Percentiles rank a stretch among this genome's conserved stretches.
Conservation (phyloP, 2,888 invertebrate genomes). For the Onchidella celtica region DNA sequence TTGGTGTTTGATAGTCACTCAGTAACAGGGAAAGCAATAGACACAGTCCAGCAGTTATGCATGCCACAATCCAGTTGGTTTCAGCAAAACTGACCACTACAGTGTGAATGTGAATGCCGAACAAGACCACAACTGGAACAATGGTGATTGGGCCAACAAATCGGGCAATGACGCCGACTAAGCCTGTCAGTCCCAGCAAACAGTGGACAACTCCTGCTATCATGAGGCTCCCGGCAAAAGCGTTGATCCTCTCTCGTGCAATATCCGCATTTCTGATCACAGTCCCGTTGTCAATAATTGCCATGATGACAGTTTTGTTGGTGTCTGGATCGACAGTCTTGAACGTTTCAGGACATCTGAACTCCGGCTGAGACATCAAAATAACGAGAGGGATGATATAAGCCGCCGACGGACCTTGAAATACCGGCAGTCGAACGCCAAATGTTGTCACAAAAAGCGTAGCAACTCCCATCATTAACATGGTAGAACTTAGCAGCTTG, state of each 20-base stretch:
- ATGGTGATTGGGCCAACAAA: conserved; percentile 58
- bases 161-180: conserved; percentile 60
- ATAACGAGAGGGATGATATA: conserved; percentile 62
- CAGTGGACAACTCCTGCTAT: conserved; percentile 64
- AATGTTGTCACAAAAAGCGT: conserved; percentile 47
- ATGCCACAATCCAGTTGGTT: conserved; percentile 65
- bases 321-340: background rate
- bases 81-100: conserved; percentile 53
- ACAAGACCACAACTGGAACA: conserved; percentile 53
- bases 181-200: conserved; percentile 64
- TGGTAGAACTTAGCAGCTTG: conserved; percentile 41
- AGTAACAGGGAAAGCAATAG: conserved; percentile 62
- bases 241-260: conserved; percentile 42
- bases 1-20: conserved; percentile 55
- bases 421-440: conserved; percentile 56
- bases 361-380: conserved; percentile 56
- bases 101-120: conserved; percentile 54
- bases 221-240: conserved; percentile 70
- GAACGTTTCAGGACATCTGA: conserved; percentile 52
- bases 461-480: conserved; percentile 49
- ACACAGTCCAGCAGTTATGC: conserved; percentile 73
- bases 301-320: conserved; percentile 36
- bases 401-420: conserved; percentile 59
- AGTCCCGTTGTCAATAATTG: background rate
- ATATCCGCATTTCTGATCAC: conserved; percentile 15